Percentiles rank a stretch among this genome's conserved stretches.
phyloP scores from a whole-genome alignment of 2,797 vertebrate species.

The Chiroxiphia lanceolata region DNA sequence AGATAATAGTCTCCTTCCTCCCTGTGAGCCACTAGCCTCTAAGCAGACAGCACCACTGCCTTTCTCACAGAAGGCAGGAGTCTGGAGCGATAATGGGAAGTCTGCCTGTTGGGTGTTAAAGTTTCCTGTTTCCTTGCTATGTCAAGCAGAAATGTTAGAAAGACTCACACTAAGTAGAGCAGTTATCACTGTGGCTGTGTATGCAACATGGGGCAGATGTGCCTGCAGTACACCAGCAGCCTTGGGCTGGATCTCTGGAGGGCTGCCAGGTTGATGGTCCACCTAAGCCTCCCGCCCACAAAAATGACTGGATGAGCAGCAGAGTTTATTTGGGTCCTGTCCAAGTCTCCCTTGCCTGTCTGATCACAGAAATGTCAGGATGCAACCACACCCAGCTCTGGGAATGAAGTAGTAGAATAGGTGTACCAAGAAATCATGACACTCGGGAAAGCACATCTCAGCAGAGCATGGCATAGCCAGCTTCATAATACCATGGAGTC shows the following conservation, averaged over 20 bases:
- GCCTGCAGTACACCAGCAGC: background rate
- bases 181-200: background rate
- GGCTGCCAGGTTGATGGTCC: background rate
- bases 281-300: background rate
- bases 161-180: background rate
- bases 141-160: background rate
- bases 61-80: background rate
- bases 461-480: background rate
- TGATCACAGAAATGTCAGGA: background rate
- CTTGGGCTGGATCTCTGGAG: background rate
- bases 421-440: accelerated
- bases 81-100: background rate
- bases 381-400: background rate
- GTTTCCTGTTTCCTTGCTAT: background rate
- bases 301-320: background rate
- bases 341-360: background rate
- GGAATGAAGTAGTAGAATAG: background rate
- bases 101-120: background rate
- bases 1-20: background rate
- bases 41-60: background rate
- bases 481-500: background rate
- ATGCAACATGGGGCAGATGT: accelerated
- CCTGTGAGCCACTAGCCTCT: background rate
- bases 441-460: background rate
- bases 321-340: background rate